phyloP scores from a whole-genome alignment of 2,113 vertebrate genomes.

The Nesoenas mayeri region DNA sequence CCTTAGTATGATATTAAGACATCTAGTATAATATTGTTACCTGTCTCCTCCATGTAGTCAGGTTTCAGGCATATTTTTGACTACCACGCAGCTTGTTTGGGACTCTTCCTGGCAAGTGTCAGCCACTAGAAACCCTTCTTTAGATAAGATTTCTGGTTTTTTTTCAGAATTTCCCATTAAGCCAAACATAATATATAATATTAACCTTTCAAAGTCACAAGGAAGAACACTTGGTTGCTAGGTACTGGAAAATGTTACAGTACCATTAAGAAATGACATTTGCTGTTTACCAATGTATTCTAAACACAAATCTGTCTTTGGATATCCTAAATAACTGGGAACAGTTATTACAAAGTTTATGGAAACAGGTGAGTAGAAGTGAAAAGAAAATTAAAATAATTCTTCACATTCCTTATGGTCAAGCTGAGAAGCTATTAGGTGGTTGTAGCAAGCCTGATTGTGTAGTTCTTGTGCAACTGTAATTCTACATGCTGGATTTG shows the following conservation, averaged over 20 bases:
- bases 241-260: background rate
- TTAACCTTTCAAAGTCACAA: background rate
- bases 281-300: background rate
- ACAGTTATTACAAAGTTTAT: background rate
- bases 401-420: background rate
- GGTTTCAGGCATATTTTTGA: background rate
- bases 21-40: background rate
- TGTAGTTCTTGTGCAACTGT: background rate
- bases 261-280: background rate
- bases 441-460: background rate
- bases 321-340: background rate
- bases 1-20: background rate
- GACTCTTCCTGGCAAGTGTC: background rate
- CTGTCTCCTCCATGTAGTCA: background rate
- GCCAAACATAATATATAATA: background rate
- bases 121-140: background rate
- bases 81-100: background rate
- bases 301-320: background rate
- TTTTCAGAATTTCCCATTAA: background rate
- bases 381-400: background rate
- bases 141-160: background rate
- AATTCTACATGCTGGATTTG: background rate
- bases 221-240: background rate
- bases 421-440: background rate
- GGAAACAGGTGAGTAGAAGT: background rate